Evolutionary conservation across 1,140 invertebrate species (phyloP).

Genomic region (Ruditapes philippinarum): DNA sequence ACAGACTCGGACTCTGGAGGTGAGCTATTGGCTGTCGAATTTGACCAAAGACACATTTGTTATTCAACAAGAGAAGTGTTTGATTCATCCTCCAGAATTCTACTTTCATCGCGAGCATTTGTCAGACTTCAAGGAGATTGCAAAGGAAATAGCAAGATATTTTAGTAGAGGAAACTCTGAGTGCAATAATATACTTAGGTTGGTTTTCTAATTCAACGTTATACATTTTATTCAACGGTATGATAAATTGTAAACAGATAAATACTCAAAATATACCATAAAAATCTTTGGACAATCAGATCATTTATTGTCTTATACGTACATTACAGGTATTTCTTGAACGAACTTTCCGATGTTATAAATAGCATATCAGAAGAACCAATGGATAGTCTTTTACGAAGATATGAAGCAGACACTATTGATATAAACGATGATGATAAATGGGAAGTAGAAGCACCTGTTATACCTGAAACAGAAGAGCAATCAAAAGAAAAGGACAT

Average conservation of each 20-base stretch:
- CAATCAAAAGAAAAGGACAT: background rate
- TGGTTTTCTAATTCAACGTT: background rate
- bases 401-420: conserved; percentile 1
- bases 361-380: background rate
- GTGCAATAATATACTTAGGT: conserved; percentile 77
- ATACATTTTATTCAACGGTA: too few species aligned
- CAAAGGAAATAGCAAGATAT: conserved; percentile 77
- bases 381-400: background rate
- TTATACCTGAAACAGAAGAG: background rate
- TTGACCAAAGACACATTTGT: conserved; percentile 67
- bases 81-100: conserved; percentile 74
- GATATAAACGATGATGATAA: background rate
- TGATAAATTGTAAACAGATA: conserved; percentile 75
- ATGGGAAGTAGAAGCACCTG: conserved; percentile 7
- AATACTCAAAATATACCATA: conserved; percentile 72
- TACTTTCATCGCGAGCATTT: conserved; percentile 78
- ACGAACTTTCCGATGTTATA: conserved; percentile 10
- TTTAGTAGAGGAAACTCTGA: conserved; percentile 77
- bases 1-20: conserved; percentile 76
- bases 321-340: background rate
- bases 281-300: conserved; percentile 79
- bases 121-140: conserved; percentile 73
- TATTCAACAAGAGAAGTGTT: conserved; percentile 77
- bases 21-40: conserved; percentile 75
- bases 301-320: too few species aligned